Evolutionary conservation across 2,797 vertebrate species (phyloP).

Genomic region (Cuculus canorus): DNA sequence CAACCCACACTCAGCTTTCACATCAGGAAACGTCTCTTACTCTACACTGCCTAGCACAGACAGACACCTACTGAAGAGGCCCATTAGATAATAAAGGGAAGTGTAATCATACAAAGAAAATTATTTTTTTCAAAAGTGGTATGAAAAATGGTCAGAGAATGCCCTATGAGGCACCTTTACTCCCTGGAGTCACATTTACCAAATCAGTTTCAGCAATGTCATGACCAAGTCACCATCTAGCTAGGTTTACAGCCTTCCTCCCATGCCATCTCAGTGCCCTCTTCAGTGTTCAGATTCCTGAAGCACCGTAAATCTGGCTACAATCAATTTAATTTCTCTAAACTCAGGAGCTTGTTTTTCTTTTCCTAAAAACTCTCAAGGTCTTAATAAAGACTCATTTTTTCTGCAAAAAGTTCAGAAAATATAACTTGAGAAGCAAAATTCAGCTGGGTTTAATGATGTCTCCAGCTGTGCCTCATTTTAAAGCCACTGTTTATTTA

Average conservation of each 20-base stretch:
- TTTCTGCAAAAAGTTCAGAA: constrained; percentile 27
- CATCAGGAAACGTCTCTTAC: neutral
- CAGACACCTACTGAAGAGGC: neutral
- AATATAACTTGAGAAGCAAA: neutral
- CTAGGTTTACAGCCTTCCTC: neutral
- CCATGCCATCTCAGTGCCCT: neutral
- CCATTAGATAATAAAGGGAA: neutral
- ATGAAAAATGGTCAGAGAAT: neutral
- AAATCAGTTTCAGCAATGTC: neutral
- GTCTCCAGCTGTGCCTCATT: constrained; percentile 9
- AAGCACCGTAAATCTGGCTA: neutral
- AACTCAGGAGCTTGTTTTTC: neutral
- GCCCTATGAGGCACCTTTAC: neutral
- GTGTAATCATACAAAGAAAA: neutral
- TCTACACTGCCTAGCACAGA: neutral
- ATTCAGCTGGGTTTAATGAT: constrained; percentile 19
- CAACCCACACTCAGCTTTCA: neutral
- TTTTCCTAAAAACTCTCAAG: neutral
- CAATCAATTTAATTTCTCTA: neutral
- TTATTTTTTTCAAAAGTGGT: neutral
- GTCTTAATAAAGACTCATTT: neutral
- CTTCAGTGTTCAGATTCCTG: neutral
- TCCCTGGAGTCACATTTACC: neutral
- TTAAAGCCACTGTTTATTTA: constrained; percentile 31
- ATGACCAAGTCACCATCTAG: neutral